Percentiles rank a stretch among this genome's conserved stretches.
phyloP scores from a whole-genome alignment of 2,113 vertebrate species.

The Corythoichthys intestinalis region DNA sequence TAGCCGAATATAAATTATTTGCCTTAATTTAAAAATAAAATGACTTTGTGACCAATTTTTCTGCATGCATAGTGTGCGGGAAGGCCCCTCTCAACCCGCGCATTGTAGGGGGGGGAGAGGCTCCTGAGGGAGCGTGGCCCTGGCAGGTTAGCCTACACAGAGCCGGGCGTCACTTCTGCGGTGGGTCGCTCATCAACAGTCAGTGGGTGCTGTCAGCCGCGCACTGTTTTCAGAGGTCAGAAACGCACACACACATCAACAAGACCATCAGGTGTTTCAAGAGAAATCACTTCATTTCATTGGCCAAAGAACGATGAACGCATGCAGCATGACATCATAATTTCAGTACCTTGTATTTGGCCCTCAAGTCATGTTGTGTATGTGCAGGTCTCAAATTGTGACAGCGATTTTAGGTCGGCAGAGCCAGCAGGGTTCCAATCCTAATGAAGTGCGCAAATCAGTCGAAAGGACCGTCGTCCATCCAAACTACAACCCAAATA shows the following conservation, averaged over 20 bases:
- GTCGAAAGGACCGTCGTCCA: slow-evolving; percentile 46
- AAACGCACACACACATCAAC: no score
- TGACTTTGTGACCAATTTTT: no score
- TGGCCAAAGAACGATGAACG: no score
- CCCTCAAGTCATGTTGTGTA: no score
- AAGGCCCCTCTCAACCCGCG: background rate
- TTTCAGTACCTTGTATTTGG: no score
- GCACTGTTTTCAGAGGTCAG: no score
- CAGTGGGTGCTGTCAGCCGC: background rate
- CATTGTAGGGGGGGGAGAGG: background rate
- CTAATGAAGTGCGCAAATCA: background rate
- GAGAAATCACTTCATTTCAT: no score
- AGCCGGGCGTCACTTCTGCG: background rate
- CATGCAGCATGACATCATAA: no score
- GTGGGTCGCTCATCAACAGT: background rate
- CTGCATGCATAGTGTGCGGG: background rate
- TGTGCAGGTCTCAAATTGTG: background rate
- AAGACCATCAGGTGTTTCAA: no score
- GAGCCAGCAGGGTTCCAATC: slow-evolving; percentile 4
- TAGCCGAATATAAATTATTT: no score
- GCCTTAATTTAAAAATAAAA: no score
- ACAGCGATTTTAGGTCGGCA: slow-evolving; percentile 30
- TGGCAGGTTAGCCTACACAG: slow-evolving; percentile 1
- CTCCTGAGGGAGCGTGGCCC: background rate
- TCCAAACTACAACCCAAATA: slow-evolving; percentile 14